Evolutionary conservation across 2,113 vertebrate species (phyloP).

Genomic region (Festucalex cinctus): DNA sequence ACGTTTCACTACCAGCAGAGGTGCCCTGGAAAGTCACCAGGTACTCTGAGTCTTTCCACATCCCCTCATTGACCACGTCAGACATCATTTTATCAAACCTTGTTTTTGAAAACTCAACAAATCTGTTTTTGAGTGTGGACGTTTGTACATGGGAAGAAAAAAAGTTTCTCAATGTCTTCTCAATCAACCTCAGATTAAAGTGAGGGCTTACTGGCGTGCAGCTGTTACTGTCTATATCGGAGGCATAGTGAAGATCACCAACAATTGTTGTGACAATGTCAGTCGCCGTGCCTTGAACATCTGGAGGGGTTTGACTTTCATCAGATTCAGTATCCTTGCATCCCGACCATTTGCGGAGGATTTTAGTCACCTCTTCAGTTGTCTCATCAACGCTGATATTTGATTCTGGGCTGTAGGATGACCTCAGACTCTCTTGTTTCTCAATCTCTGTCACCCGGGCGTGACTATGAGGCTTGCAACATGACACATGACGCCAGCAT

Average conservation of each 20-base stretch:
- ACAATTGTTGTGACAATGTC: background rate
- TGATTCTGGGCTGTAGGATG: background rate
- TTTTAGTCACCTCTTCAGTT: background rate
- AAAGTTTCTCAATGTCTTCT: conserved; percentile 1
- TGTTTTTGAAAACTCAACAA: background rate
- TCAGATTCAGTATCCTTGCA: background rate
- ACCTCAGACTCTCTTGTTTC: background rate
- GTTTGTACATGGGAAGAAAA: background rate
- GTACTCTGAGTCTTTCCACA: conserved; percentile 4
- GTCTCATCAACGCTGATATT: background rate
- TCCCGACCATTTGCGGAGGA: conserved; percentile 4
- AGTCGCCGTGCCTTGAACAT: background rate
- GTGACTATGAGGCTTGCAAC: background rate
- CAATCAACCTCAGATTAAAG: conserved; percentile 2
- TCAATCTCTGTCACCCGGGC: background rate
- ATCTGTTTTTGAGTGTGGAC: background rate
- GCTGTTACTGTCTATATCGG: background rate
- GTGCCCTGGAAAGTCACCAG: background rate
- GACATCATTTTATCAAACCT: conserved; percentile 4
- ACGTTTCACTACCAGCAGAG: background rate
- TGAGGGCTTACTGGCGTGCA: background rate
- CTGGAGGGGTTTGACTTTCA: background rate
- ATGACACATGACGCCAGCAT: background rate
- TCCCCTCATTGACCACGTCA: background rate
- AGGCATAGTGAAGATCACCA: background rate